Percentiles rank a stretch among this genome's conserved stretches.
These are phyloP conservation scores for Drosophila paulistorum DNA, from an alignment of 1,140 invertebrate species.

Conservation along the genomic window DNA sequence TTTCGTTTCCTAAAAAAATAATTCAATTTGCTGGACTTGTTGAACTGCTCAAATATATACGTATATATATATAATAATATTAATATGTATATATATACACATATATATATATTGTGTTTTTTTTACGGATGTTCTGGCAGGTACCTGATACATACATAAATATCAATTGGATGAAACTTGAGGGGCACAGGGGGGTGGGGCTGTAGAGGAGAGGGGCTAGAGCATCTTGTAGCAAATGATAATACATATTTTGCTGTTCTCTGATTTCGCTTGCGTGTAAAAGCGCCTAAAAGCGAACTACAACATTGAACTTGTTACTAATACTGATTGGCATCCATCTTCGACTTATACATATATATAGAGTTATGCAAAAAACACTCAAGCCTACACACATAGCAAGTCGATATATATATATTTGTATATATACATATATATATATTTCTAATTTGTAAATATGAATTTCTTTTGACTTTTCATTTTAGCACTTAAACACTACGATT, in stretches of 20 bases:
- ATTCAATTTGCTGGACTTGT: conserved; percentile 33
- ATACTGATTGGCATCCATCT: conserved; percentile 50
- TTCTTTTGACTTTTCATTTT: conserved; percentile 40
- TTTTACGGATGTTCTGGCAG: conserved; percentile 58
- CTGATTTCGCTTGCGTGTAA: conserved; percentile 71
- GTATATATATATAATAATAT: conserved; percentile 43
- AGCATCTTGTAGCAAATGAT: conserved; percentile 54
- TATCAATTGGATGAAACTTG: conserved; percentile 53
- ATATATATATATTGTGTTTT: no score
- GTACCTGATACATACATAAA: conserved; percentile 74
- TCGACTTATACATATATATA: conserved; percentile 36
- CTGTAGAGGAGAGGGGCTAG: conserved; percentile 22
- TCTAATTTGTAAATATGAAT: conserved; percentile 66
- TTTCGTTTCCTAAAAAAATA: conserved; percentile 8
- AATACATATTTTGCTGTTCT: conserved; percentile 30
- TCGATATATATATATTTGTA: conserved; percentile 41
- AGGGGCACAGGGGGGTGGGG: conserved; percentile 6
- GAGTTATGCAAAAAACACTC: conserved; percentile 44
- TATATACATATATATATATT: conserved; percentile 49
- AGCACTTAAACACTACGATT: conserved; percentile 49
- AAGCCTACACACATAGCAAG: conserved; percentile 59
- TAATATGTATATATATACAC: conserved; percentile 23
- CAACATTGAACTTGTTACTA: conserved; percentile 54
- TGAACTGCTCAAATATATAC: conserved; percentile 44
- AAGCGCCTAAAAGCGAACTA: conserved; percentile 80